A percentile compares a stretch with the other conserved stretches of the same genome.
phyloP scores from a whole-genome alignment of 2,888 invertebrate genomes.

The Smittia aterrima region DNA sequence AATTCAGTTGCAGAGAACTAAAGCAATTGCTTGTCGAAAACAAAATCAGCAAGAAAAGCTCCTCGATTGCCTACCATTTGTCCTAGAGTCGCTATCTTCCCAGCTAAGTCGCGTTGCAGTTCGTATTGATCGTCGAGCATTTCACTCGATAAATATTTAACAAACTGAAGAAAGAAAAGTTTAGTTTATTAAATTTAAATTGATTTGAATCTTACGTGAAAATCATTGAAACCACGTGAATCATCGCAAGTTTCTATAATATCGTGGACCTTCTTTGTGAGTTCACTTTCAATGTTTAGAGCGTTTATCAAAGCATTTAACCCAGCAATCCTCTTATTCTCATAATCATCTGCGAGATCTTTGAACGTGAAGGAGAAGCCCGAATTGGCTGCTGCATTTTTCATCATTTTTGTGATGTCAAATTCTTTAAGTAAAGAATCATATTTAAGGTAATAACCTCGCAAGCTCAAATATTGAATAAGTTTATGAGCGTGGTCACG shows the following conservation, averaged over 20 bases:
- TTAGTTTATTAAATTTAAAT: neutral
- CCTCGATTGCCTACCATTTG: conserved; percentile 69
- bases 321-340: conserved; percentile 53
- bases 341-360: neutral
- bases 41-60: conserved; percentile 70
- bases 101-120: conserved; percentile 80
- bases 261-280: conserved; percentile 71
- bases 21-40: conserved; percentile 75
- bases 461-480: conserved; percentile 83
- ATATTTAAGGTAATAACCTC: conserved; percentile 66
- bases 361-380: neutral
- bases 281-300: conserved; percentile 71
- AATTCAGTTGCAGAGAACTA: too few species aligned
- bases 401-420: conserved; percentile 61
- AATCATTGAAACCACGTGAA: conserved; percentile 63
- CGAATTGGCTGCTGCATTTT: conserved; percentile 43
- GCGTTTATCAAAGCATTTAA: conserved; percentile 72
- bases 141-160: conserved; percentile 71
- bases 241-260: conserved; percentile 72
- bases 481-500: conserved; percentile 84
- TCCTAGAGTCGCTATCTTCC: conserved; percentile 73
- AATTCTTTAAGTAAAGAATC: conserved; percentile 51
- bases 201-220: conserved; percentile 65
- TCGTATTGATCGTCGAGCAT: conserved; percentile 84
- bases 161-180: conserved; percentile 56